These are phyloP conservation scores for Schizotus pectinicornis DNA, from an alignment of 2,888 invertebrate species.

Conservation along the genomic window DNA sequence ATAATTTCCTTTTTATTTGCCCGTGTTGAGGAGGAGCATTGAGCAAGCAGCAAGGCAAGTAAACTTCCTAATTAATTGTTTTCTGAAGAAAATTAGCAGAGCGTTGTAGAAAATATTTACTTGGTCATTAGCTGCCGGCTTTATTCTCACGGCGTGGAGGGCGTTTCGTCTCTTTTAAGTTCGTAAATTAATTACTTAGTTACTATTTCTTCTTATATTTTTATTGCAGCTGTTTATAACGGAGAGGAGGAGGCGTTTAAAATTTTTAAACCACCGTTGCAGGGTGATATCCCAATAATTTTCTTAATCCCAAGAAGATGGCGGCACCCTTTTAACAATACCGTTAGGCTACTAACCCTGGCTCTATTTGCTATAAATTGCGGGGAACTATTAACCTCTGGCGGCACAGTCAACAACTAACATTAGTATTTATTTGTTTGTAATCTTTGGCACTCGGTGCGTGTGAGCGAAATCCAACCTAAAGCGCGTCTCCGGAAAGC, in stretches of 20 bases:
- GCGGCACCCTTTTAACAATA: constrained; percentile 35
- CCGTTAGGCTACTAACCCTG: constrained; percentile 33
- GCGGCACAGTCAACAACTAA: constrained; percentile 31
- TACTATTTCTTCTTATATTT: neutral
- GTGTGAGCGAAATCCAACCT: constrained; percentile 29
- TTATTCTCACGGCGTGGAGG: neutral
- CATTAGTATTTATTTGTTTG: constrained; percentile 41
- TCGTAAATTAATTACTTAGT: constrained; percentile 14
- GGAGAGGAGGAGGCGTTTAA: neutral
- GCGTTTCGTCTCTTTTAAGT: neutral
- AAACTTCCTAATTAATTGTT: constrained; percentile 13
- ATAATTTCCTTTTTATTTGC: constrained; percentile 6
- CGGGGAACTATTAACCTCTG: constrained; percentile 39
- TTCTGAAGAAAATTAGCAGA: constrained; percentile 6
- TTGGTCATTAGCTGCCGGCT: constrained; percentile 13
- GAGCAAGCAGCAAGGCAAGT: constrained; percentile 1
- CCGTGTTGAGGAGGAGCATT: neutral
- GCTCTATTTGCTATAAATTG: constrained; percentile 37
- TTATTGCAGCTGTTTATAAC: constrained; percentile 3
- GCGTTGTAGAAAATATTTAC: constrained; percentile 17
- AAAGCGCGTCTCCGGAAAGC: constrained; percentile 24
- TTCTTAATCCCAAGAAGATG: constrained; percentile 24
- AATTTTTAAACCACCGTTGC: constrained; percentile 11
- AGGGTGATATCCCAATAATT: constrained; percentile 12
- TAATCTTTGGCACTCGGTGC: constrained; percentile 32